A percentile compares a stretch with the other conserved stretches of the same genome.
phyloP scores from a whole-genome alignment of 2,113 vertebrate genomes.

The Poecile atricapillus region DNA sequence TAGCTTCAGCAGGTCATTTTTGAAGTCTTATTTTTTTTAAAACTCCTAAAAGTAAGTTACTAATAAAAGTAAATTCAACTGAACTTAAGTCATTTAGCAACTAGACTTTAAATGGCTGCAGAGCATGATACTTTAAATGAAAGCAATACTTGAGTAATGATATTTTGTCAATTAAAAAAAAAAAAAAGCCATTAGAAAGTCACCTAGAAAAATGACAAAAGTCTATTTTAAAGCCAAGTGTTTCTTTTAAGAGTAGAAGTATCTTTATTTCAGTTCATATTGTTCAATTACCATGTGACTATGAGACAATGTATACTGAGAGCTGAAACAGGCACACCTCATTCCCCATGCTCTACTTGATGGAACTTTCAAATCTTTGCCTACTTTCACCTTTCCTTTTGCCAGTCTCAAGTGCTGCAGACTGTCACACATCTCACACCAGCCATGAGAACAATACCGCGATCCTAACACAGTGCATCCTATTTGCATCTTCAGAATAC shows the following conservation, averaged over 20 bases:
- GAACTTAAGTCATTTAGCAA: background rate
- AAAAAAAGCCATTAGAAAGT: background rate
- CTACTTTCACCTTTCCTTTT: background rate
- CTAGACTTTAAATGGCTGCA: background rate
- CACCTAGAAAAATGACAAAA: background rate
- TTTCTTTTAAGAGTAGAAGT: background rate
- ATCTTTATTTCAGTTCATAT: background rate
- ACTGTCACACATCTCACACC: background rate
- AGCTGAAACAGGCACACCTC: background rate
- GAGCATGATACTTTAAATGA: background rate
- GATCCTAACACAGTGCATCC: accelerated
- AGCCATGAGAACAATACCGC: background rate
- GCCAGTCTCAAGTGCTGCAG: background rate
- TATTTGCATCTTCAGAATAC: background rate
- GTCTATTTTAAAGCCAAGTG: background rate
- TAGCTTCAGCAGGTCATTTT: background rate
- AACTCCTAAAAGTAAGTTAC: background rate
- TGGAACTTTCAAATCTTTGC: background rate
- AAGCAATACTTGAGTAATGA: background rate
- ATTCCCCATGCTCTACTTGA: background rate
- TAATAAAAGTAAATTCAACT: background rate
- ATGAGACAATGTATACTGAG: background rate
- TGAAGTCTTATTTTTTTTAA: background rate
- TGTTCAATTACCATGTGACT: background rate
- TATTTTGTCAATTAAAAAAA: background rate